Conservation (phyloP, 2,113 vertebrate species). For the Ctenodactylus gundi region DNA sequence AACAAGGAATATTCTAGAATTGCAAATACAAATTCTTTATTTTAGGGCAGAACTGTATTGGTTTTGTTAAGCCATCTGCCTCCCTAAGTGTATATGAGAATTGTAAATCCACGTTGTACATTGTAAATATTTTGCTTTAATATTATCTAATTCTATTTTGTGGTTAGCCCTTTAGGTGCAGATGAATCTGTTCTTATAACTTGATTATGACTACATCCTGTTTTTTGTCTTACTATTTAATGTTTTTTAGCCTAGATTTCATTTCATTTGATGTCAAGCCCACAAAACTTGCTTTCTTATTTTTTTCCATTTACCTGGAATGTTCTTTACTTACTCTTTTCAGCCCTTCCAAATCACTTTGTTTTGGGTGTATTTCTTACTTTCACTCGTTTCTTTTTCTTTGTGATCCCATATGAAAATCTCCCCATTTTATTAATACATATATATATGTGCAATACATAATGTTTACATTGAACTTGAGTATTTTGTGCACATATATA, state of each 20-base stretch:
- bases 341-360: background rate
- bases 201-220: background rate
- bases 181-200: background rate
- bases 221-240: background rate
- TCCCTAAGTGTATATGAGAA: conserved; percentile 8
- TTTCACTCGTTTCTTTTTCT: background rate
- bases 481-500: too few species aligned
- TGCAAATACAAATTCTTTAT: background rate
- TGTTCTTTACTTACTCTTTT: background rate
- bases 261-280: background rate
- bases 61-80: background rate
- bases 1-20: background rate
- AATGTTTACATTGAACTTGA: too few species aligned
- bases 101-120: background rate
- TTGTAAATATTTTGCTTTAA: conserved; percentile 3
- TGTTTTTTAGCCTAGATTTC: background rate
- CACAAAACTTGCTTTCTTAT: conserved; percentile 12
- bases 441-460: too few species aligned
- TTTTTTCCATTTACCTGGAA: background rate
- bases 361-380: background rate
- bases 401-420: background rate
- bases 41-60: background rate
- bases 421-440: too few species aligned
- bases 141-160: background rate
- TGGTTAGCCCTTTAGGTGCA: background rate